These are phyloP conservation scores for Pampus argenteus DNA, from an alignment of 2,797 vertebrate species.

Conservation along the genomic window DNA sequence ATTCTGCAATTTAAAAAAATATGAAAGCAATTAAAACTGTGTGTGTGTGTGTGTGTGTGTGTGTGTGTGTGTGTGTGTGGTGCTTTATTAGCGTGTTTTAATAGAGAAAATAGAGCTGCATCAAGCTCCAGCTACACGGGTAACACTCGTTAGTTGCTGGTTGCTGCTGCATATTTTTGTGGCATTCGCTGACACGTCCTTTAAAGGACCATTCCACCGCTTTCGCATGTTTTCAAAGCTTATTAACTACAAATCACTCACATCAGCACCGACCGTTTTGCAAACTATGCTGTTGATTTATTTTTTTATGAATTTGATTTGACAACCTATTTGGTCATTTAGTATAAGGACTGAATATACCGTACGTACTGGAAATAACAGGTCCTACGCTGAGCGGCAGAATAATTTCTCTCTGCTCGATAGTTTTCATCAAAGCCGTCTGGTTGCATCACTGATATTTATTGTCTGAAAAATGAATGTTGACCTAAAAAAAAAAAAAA, in stretches of 20 bases:
- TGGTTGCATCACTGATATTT: slow-evolving; percentile 13
- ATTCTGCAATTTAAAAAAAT: no score
- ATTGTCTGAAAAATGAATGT: slow-evolving; percentile 40
- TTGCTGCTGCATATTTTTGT: no score
- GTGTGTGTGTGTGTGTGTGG: no score
- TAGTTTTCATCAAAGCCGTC: background rate
- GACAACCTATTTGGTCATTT: background rate
- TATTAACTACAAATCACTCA: slow-evolving; percentile 7
- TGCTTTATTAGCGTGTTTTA: no score
- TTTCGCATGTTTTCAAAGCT: slow-evolving; percentile 2
- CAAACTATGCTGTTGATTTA: background rate
- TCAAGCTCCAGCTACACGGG: background rate
- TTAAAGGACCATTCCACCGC: no score
- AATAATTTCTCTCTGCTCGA: background rate
- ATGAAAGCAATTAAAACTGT: no score
- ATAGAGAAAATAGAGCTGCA: no score
- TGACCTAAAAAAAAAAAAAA: no score
- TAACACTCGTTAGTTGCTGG: background rate
- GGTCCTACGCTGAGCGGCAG: background rate
- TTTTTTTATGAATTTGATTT: background rate
- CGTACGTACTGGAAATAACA: background rate
- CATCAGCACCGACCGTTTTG: background rate
- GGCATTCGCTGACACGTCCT: background rate
- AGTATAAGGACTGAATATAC: background rate
- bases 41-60: no score